phyloP scores from a whole-genome alignment of 2,797 vertebrate species.

The Mareca penelope region DNA sequence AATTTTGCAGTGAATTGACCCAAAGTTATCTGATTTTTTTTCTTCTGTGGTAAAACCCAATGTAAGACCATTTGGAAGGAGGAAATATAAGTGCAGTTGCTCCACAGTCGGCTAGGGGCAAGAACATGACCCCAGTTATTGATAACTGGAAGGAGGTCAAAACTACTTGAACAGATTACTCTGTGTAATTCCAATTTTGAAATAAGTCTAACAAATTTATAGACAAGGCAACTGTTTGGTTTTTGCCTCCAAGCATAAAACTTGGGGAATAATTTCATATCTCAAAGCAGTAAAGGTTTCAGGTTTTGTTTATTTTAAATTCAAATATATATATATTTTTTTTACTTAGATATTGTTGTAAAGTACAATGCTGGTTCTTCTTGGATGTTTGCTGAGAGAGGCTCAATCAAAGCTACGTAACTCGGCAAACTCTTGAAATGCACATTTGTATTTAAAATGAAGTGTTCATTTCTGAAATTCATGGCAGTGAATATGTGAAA shows the following conservation, averaged over 20 bases:
- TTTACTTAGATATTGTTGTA: slow-evolving; percentile 30
- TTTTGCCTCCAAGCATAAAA: slow-evolving; percentile 47
- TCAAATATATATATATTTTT: not conserved
- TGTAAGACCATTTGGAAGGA: not conserved
- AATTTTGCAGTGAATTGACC: not conserved
- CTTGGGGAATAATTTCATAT: slow-evolving; percentile 38
- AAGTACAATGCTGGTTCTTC: slow-evolving; percentile 8
- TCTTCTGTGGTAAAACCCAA: not conserved
- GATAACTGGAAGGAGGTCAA: slow-evolving; percentile 2
- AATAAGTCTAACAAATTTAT: not conserved
- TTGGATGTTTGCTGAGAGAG: slow-evolving; percentile 35
- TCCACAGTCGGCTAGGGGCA: not conserved
- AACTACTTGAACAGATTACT: not conserved
- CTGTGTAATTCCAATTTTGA: not conserved
- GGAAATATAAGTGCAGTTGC: slow-evolving; percentile 16
- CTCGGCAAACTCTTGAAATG: slow-evolving; percentile 6
- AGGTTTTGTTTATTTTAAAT: slow-evolving; percentile 25
- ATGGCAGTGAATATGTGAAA: slow-evolving; percentile 12
- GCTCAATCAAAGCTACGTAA: slow-evolving; percentile 49
- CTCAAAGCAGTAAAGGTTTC: slow-evolving; percentile 17
- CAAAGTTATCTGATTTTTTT: not conserved
- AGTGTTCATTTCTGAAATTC: slow-evolving; percentile 3
- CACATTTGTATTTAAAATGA: slow-evolving; percentile 25
- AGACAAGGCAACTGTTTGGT: not conserved
- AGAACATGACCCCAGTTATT: not conserved